These are phyloP conservation scores for Drosophila subsilvestris DNA, from an alignment of 2,888 invertebrate genomes.

Conservation along the genomic window DNA sequence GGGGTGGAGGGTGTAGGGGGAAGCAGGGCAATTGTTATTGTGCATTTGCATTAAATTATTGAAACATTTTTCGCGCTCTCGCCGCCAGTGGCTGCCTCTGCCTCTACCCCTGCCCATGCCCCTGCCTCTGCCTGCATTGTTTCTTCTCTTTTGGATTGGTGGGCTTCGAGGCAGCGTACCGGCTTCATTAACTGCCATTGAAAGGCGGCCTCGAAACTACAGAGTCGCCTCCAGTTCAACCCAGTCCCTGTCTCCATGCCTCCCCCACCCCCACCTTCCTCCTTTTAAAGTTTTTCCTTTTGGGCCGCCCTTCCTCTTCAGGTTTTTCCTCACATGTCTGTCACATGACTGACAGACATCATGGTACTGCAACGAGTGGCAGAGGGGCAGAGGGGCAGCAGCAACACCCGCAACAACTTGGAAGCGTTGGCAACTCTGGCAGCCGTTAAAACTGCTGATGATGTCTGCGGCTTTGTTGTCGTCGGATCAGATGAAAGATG, in stretches of 20 bases:
- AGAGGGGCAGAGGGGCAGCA: constrained; percentile 3
- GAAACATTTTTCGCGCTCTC: constrained; percentile 43
- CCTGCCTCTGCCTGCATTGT: constrained; percentile 37
- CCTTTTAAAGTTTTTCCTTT: background rate
- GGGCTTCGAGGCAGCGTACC: constrained; percentile 18
- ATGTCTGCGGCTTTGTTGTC: constrained; percentile 60
- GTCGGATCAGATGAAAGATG: constrained; percentile 10
- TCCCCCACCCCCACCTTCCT: too few species aligned
- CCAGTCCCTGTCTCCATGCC: constrained; percentile 2
- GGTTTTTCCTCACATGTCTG: constrained; percentile 41
- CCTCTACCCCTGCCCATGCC: too few species aligned
- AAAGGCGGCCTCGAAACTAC: constrained; percentile 16
- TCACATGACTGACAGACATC: constrained; percentile 22
- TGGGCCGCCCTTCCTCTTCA: constrained; percentile 10
- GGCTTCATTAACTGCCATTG: constrained; percentile 59
- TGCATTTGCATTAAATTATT: constrained; percentile 69
- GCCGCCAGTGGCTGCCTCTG: constrained; percentile 1
- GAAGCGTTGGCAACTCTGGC: constrained; percentile 50
- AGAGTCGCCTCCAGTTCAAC: background rate
- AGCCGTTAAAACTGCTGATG: constrained; percentile 68
- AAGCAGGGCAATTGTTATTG: constrained; percentile 61
- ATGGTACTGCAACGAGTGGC: constrained; percentile 9
- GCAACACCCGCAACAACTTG: constrained; percentile 44
- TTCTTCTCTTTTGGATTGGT: constrained; percentile 13
- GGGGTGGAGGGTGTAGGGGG: constrained; percentile 9